A percentile compares a stretch with the other conserved stretches of the same genome.
Conservation (phyloP, 1,140 invertebrate genomes). For the Zaprionus taronus region DNA sequence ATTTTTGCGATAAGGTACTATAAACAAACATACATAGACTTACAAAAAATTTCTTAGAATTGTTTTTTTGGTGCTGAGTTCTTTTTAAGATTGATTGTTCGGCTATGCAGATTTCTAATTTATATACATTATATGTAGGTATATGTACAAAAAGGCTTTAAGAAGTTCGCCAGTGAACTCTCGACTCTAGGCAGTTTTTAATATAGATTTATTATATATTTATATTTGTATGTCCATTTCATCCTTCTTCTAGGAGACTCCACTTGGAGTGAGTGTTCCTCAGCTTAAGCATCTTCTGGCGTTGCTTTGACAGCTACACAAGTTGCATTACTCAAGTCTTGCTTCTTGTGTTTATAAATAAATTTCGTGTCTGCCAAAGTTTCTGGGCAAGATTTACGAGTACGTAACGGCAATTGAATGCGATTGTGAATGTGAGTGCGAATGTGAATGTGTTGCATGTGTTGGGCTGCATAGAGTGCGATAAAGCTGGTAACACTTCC, state of each 20-base stretch:
- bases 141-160: not conserved
- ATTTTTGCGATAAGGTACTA: too few relatives aligned
- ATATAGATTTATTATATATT: too few relatives aligned
- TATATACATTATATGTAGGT: too few relatives aligned
- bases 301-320: slow-evolving; percentile 45
- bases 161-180: not conserved
- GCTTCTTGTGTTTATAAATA: slow-evolving; percentile 69
- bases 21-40: too few relatives aligned
- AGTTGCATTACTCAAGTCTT: slow-evolving; percentile 60
- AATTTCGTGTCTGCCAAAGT: slow-evolving; percentile 77
- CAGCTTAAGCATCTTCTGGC: slow-evolving; percentile 25
- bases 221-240: too few relatives aligned
- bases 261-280: not conserved
- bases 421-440: slow-evolving; percentile 31
- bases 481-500: slow-evolving; percentile 60
- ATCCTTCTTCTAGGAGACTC: not conserved
- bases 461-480: slow-evolving; percentile 64
- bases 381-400: slow-evolving; percentile 66
- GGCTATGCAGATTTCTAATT: too few relatives aligned
- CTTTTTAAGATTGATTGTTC: too few relatives aligned
- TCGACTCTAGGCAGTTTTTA: not conserved
- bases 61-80: too few relatives aligned
- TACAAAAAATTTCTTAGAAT: too few relatives aligned
- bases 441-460: slow-evolving; percentile 40
- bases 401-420: slow-evolving; percentile 36